Base-by-base conservation (phyloP, 2,113 vertebrate species). In the Grammomys dolichurus region DNA sequence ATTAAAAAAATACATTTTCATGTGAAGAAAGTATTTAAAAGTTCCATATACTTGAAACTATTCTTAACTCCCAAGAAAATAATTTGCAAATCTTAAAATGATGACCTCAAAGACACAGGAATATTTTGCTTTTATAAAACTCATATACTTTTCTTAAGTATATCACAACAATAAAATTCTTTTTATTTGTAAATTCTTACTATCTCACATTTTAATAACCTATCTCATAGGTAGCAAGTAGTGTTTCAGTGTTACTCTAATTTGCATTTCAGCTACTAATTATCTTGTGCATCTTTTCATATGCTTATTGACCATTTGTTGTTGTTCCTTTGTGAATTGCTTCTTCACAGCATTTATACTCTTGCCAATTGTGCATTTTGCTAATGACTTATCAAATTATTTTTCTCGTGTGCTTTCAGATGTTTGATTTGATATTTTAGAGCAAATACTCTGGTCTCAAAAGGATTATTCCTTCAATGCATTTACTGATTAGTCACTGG, bases 181-280 rank as follows among this genome's bases (percentile, higher is more conserved):
- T 78, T 80, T 77, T 9, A 31, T 67, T 43, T 95, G 4, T 77
- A 63, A 69, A 22, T 58, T 89, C 26, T 10, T 69, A 77, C 94
- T 70, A 87, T 69, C 11, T 80, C 22, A 43, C 7, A n/a, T 87
- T 95, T 69, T 92, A 81, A 48, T 75, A 80, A 1, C 0, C 7
- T 70, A 24, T 22, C 6, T 65, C 36, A 46, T 5, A 20, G 2
- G 0, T 77, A 90, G 92, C 77, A 51, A 94, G 73, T 51, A 16
- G 63, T 72, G 73, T 20, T 69, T 58, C 56, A 48, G 67, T 75
- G 14, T 89, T 60, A 73, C 0, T n/a, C 91, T 88, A 67, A 60
- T 94, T 94, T 96, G 36, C 82, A 91, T 87, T 95, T 76, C 88
- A 43, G 69, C 40, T 96, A 80, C 28, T 91, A 89, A 89, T 91